Percentiles rank a stretch among this genome's conserved stretches.
Evolutionary conservation across 1,140 invertebrate genomes (phyloP).

Genomic region (Atta colombica): DNA sequence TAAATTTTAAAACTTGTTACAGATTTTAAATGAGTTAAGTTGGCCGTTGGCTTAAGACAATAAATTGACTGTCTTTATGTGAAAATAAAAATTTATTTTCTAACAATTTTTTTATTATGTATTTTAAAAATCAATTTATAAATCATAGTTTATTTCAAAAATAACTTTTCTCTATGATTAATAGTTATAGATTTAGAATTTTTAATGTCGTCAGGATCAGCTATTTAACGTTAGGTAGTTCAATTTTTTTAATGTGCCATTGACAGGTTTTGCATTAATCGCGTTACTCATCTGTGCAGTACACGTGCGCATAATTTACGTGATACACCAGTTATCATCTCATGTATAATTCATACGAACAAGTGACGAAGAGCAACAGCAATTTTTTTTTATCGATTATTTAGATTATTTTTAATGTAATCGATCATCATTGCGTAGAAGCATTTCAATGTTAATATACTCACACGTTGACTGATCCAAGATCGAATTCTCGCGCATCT

Average conservation of each 20-base stretch:
- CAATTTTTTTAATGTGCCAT: background rate
- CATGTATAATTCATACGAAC: constrained; percentile 32
- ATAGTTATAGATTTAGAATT: background rate
- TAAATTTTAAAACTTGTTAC: background rate
- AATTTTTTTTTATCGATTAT: constrained; percentile 30
- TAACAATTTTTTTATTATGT: background rate
- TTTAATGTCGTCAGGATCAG: background rate
- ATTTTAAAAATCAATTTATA: background rate
- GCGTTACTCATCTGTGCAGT: background rate
- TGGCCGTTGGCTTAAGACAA: background rate
- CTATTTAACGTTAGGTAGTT: background rate
- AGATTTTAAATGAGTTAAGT: background rate
- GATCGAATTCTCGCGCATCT: background rate
- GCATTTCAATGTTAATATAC: background rate
- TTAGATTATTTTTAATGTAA: background rate
- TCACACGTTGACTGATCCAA: background rate
- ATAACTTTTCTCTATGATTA: background rate
- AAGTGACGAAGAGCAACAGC: background rate
- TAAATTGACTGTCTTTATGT: background rate
- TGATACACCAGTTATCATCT: constrained; percentile 24
- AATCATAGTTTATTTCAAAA: background rate
- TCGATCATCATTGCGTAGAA: background rate
- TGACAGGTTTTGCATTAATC: constrained; percentile 8
- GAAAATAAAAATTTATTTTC: background rate
- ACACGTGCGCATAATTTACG: constrained; percentile 30